A percentile compares a stretch with the other conserved stretches of the same genome.
Evolutionary conservation across 2,113 vertebrate genomes (phyloP).

Genomic region (Seriola quinqueradiata): DNA sequence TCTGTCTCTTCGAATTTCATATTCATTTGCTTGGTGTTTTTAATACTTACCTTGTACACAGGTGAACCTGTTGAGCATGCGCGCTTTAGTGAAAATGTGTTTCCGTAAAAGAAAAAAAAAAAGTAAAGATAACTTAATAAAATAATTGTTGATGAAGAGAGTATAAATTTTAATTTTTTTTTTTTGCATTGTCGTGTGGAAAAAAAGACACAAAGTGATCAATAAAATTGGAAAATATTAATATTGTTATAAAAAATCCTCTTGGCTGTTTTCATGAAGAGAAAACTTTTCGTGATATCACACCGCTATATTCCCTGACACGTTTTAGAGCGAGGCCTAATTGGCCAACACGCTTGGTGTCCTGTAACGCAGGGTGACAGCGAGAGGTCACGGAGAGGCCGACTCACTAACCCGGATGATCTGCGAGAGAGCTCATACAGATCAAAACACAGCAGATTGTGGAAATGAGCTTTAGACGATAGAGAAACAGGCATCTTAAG

Average conservation of each 20-base stretch:
- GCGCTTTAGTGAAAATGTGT: constrained; percentile 88
- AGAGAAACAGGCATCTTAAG: constrained; percentile 18
- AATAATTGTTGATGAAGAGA: constrained; percentile 87
- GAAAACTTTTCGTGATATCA: constrained; percentile 33
- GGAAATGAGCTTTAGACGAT: constrained; percentile 46
- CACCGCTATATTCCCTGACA: constrained; percentile 52
- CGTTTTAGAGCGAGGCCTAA: constrained; percentile 70
- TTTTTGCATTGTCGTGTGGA: constrained; percentile 25
- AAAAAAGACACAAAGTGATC: background rate
- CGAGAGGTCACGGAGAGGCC: constrained; percentile 80
- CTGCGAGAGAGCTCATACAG: constrained; percentile 67
- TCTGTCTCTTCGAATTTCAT: constrained; percentile 89
- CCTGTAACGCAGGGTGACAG: constrained; percentile 79
- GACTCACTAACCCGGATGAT: constrained; percentile 79
- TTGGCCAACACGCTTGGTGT: constrained; percentile 76
- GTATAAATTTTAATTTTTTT: constrained; percentile 44
- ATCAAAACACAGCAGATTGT: constrained; percentile 71
- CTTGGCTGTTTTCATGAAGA: constrained; percentile 3
- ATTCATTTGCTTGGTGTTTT: constrained; percentile 92
- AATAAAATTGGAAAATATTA: constrained; percentile 1
- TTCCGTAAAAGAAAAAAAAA: constrained; percentile 88
- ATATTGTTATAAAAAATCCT: constrained; percentile 21
- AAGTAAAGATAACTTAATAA: constrained; percentile 85
- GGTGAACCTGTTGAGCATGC: constrained; percentile 91
- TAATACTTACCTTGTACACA: constrained; percentile 90